Conservation (phyloP, 1,140 invertebrate genomes). For the Penaeus japonicus region DNA sequence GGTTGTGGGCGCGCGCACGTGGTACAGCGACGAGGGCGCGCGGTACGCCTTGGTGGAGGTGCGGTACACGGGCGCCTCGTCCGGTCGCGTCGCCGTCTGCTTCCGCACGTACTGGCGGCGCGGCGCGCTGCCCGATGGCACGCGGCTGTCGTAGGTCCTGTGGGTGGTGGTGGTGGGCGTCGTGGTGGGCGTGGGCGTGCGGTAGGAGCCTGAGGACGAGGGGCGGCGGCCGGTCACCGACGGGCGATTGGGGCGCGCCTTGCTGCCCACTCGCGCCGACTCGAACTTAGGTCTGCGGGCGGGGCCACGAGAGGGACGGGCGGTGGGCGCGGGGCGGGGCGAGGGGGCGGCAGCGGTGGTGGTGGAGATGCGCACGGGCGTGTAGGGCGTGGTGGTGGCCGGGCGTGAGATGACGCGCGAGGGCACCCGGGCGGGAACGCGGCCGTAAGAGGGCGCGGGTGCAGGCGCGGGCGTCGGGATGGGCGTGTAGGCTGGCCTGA, state of each 20-base stretch:
- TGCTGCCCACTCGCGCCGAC: neutral
- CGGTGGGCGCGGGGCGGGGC: neutral
- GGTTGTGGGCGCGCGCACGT: conserved; percentile 27
- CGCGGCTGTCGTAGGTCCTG: neutral
- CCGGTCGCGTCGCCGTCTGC: neutral
- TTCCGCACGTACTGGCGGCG: neutral
- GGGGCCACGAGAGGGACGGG: neutral
- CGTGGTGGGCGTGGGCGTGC: conserved; percentile 26
- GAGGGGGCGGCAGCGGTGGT: neutral
- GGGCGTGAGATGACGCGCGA: neutral
- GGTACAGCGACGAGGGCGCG: conserved; percentile 49
- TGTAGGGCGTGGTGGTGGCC: neutral
- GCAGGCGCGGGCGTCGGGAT: too few species aligned
- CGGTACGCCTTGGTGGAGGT: conserved; percentile 54
- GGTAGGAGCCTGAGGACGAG: neutral
- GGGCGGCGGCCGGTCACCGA: neutral
- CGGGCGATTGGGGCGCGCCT: neutral
- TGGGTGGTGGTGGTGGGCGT: neutral
- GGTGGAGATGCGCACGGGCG: neutral
- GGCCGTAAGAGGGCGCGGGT: too few species aligned
- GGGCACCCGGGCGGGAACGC: neutral
- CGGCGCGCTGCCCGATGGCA: neutral
- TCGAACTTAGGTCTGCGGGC: conserved; percentile 22
- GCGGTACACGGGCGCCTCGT: conserved; percentile 50
- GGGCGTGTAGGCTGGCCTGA: too few species aligned